These are phyloP conservation scores for Hymenopus coronatus DNA, from an alignment of 2,888 invertebrate species.

Conservation along the genomic window DNA sequence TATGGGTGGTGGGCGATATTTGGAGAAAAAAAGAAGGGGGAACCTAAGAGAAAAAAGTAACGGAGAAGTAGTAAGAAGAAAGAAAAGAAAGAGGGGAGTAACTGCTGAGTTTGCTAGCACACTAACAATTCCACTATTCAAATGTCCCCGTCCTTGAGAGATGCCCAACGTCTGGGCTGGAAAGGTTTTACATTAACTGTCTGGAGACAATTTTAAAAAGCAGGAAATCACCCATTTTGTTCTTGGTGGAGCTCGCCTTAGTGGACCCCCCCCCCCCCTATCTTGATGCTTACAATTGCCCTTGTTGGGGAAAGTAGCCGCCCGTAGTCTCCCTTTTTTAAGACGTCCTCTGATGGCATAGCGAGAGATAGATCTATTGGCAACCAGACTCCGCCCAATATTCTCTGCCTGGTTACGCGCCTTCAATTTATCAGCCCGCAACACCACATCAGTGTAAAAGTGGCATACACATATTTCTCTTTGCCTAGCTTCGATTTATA, in stretches of 20 bases:
- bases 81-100: neutral
- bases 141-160: neutral
- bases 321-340: neutral
- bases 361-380: neutral
- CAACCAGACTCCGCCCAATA: neutral
- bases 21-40: no score
- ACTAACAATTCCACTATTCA: neutral
- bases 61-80: neutral
- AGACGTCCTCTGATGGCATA: neutral
- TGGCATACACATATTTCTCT: neutral
- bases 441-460: neutral
- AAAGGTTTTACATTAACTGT: neutral
- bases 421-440: neutral
- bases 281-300: conserved; percentile 9
- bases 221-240: neutral
- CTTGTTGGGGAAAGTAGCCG: conserved; percentile 1
- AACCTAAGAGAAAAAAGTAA: neutral
- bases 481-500: neutral
- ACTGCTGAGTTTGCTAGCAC: neutral
- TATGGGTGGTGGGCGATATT: no score
- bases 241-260: neutral
- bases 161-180: neutral
- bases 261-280: neutral
- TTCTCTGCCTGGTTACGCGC: neutral
- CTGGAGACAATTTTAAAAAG: neutral